phyloP scores from a whole-genome alignment of 1,140 invertebrate genomes.

The Agrilus planipennis region DNA sequence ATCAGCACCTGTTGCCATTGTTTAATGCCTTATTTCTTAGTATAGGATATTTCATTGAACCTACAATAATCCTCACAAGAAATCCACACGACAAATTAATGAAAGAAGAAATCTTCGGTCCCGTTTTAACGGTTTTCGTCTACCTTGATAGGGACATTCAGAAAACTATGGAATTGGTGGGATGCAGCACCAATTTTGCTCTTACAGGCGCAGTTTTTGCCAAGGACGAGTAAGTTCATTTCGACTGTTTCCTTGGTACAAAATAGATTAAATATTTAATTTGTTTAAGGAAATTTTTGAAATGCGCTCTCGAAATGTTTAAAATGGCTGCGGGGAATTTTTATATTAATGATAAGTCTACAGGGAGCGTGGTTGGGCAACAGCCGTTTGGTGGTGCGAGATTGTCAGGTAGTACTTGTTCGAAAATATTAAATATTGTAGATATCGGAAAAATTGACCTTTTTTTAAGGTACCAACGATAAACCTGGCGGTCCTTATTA shows the following conservation, averaged over 20 bases:
- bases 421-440: conserved; percentile 3
- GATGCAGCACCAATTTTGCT: conserved; percentile 74
- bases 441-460: no score
- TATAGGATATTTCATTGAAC: conserved; percentile 88
- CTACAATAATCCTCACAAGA: conserved; percentile 80
- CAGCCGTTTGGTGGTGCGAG: conserved; percentile 96
- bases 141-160: conserved; percentile 75
- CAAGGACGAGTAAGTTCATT: conserved; percentile 60
- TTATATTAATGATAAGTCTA: conserved; percentile 98
- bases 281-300: conserved; percentile 52
- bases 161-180: conserved; percentile 62
- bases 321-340: conserved; percentile 91
- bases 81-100: conserved; percentile 86
- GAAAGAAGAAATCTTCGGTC: conserved; percentile 97
- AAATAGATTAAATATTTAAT: no score
- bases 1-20: no score
- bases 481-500: conserved; percentile 99
- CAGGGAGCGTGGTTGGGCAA: conserved; percentile 95
- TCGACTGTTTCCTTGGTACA: no score
- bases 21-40: conserved; percentile 43
- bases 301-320: conserved; percentile 60
- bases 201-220: conserved; percentile 93
- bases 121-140: conserved; percentile 82
- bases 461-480: conserved; percentile 82
- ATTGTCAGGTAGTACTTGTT: conserved; percentile 59